These are phyloP conservation scores for Kryphioiulus occultus DNA, from an alignment of 2,888 invertebrate species.

Conservation along the genomic window DNA sequence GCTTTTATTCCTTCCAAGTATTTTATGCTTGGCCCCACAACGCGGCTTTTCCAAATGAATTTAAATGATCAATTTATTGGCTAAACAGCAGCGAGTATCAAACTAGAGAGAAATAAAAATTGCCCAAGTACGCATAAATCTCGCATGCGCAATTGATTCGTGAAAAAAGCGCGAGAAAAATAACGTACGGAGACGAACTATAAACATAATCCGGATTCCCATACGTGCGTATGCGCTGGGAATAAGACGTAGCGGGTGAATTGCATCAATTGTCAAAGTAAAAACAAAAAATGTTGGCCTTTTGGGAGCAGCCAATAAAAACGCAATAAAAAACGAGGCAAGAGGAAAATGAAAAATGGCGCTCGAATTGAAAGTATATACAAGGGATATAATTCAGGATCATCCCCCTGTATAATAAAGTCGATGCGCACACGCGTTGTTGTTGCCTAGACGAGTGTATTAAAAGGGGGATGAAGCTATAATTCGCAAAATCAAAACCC, in stretches of 20 bases:
- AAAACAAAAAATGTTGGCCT: conserved; percentile 3
- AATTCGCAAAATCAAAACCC: conserved; percentile 24
- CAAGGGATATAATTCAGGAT: neutral
- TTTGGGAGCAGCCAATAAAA: conserved; percentile 21
- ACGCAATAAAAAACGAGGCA: neutral
- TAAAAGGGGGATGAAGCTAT: conserved; percentile 31
- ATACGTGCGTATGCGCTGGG: neutral
- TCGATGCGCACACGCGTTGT: conserved; percentile 20
- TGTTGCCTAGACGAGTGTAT: neutral
- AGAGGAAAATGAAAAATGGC: conserved; percentile 12
- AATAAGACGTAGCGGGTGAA: conserved; percentile 8
- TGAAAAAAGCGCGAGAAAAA: neutral
- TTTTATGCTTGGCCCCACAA: neutral
- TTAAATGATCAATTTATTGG: conserved; percentile 9
- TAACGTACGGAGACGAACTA: neutral
- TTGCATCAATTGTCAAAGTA: conserved; percentile 1
- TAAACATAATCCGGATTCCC: conserved; percentile 16
- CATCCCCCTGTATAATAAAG: conserved; percentile 12
- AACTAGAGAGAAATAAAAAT: neutral
- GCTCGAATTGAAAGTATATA: neutral
- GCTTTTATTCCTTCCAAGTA: neutral
- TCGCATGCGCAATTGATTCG: conserved; percentile 26
- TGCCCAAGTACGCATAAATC: conserved; percentile 20
- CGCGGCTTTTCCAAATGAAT: neutral
- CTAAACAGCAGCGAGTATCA: conserved; percentile 1